Evolutionary conservation across 2,797 vertebrate species (phyloP).

Genomic region (Glyptemys insculpta): DNA sequence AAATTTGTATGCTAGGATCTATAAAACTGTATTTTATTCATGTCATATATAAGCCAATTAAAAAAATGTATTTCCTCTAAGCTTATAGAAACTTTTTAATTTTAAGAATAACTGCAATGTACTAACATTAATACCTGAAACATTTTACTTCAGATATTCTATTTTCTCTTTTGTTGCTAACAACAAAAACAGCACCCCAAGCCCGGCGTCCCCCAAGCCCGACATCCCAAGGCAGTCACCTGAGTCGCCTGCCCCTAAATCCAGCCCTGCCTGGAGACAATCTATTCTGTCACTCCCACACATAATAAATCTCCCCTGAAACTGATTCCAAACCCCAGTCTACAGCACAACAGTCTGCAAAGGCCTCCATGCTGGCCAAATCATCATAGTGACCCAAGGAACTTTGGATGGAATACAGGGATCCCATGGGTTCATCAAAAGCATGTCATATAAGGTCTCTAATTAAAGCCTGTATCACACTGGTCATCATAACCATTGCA

Average conservation of each 20-base stretch:
- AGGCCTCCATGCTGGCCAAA: background rate
- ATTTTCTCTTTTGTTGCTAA: too few relatives aligned
- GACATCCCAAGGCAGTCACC: too few relatives aligned
- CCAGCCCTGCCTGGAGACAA: background rate
- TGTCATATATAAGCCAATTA: too few relatives aligned
- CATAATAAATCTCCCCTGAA: background rate
- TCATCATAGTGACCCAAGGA: background rate
- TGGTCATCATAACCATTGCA: background rate
- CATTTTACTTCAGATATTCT: too few relatives aligned
- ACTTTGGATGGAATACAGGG: background rate
- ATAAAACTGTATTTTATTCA: too few relatives aligned
- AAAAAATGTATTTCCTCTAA: too few relatives aligned
- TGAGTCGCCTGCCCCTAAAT: background rate
- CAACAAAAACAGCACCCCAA: too few relatives aligned
- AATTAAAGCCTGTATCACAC: background rate
- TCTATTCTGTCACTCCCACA: background rate
- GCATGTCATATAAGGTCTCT: background rate
- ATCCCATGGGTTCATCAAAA: background rate
- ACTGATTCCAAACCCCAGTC: background rate
- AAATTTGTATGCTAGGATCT: too few relatives aligned
- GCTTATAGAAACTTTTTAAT: too few relatives aligned
- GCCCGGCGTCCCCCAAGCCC: too few relatives aligned
- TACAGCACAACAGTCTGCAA: background rate
- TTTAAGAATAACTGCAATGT: too few relatives aligned
- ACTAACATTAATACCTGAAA: too few relatives aligned